Evolutionary conservation across 2,797 vertebrate species (phyloP), one percentile per base, ranked within the genome.

Genomic region (Helostoma temminkii): DNA sequence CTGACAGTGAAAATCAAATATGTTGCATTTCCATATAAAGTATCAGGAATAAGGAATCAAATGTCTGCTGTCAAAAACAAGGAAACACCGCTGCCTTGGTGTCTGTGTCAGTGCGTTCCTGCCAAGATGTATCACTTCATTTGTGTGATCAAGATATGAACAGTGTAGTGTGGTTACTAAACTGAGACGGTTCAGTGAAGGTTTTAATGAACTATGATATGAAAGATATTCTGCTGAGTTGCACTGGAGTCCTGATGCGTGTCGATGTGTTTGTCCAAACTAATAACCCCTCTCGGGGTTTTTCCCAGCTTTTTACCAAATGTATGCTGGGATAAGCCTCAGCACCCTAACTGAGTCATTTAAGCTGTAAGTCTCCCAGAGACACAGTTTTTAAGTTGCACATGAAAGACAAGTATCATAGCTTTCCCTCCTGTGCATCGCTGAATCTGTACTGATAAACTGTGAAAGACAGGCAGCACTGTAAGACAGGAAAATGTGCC

Each of bases 261-360:
- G 3, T 2, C 24, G 56, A 5, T 22, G 10, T 68, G 62, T 67
- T 66, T 65, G 71, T 70, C 47, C 68, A 30, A 66, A 66, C 56
- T 66, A 15, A 26, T 22, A 36, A 36, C 36, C 3, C 41, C 61
- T 19, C 34, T 1, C 1, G 55, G 49, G 49, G 37, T 70, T 74
- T 70, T 74, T 48, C 11, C 37, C 48, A 50, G 19, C 18, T 34
- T 30, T 6, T 46, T 10, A 7, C 37, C 37, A 52, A 28, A 1
- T 15, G 49, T 24, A 39, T 49, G n/a, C 49, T 6, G 45, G 5
- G 22, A 53, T 39, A 48, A 36, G 37, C 47, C 43, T 30, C 22
- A 2, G 19, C 34, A 9, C 3, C 28, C 4, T 19, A 0, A 0
- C 32, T 10, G 56, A 30, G 28, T 43, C 0, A 2, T 6, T 9